Evolutionary conservation across 1,140 invertebrate species (phyloP).

Genomic region (Stenopsyche tienmushanensis): DNA sequence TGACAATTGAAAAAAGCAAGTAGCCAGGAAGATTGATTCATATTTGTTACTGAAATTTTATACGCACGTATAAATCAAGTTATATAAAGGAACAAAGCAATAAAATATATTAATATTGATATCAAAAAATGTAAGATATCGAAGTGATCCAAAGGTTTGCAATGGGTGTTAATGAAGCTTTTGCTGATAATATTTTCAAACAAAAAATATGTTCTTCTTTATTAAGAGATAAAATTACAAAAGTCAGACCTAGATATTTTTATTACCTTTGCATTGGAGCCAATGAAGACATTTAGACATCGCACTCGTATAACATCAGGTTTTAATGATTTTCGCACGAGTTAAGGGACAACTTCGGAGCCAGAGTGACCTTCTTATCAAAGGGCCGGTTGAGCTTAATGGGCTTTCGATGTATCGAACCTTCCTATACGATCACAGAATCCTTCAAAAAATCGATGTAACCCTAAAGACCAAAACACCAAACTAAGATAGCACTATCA

Average conservation of each 20-base stretch:
- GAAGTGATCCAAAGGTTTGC: too few relatives aligned
- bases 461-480: background rate
- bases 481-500: constrained; percentile 13
- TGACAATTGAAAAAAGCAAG: constrained; percentile 15
- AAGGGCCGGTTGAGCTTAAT: constrained; percentile 21
- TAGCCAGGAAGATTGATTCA: constrained; percentile 18
- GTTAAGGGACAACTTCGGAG: too few relatives aligned
- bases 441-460: background rate
- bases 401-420: constrained; percentile 32
- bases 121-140: too few relatives aligned
- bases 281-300: background rate
- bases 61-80: background rate
- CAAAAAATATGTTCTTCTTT: too few relatives aligned
- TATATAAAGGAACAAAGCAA: too few relatives aligned
- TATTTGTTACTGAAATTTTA: background rate
- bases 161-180: too few relatives aligned
- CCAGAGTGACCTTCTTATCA: too few relatives aligned
- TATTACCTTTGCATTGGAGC: too few relatives aligned
- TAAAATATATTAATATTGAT: too few relatives aligned
- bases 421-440: background rate
- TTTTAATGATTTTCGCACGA: constrained; percentile 40
- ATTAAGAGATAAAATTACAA: too few relatives aligned
- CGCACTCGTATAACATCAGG: background rate
- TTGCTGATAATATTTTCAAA: too few relatives aligned
- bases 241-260: too few relatives aligned